Percentiles rank a stretch among this genome's conserved stretches.
Evolutionary conservation across 2,888 invertebrate species (phyloP).

Genomic region (Brenthis hecate): DNA sequence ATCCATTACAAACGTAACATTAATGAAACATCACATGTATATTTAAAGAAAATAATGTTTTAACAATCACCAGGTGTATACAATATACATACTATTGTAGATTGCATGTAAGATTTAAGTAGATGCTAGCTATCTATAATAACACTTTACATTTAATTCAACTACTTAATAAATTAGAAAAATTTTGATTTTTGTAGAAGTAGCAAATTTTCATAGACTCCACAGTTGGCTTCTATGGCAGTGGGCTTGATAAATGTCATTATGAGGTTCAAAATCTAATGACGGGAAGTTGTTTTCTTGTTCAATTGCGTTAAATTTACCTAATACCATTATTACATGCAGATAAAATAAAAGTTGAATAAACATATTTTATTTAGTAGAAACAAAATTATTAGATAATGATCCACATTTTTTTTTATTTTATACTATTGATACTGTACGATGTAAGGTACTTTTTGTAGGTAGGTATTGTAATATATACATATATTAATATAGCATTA

Average conservation of each 20-base stretch:
- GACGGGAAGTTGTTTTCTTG: background rate
- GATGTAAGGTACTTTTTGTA: too few species aligned
- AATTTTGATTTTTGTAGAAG: background rate
- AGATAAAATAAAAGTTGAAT: too few species aligned
- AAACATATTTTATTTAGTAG: too few species aligned
- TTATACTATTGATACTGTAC: too few species aligned
- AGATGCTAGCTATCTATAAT: constrained; percentile 12
- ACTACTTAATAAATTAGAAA: background rate
- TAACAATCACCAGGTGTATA: constrained; percentile 39
- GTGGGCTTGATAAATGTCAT: background rate
- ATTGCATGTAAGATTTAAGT: constrained; percentile 1
- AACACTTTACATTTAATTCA: constrained; percentile 11
- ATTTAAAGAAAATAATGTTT: constrained; percentile 45
- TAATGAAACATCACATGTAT: constrained; percentile 50
- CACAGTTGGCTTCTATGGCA: constrained; percentile 8
- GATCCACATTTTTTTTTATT: too few species aligned
- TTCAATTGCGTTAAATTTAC: too few species aligned
- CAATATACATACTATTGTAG: constrained; percentile 8
- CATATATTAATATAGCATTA: background rate
- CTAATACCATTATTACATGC: too few species aligned
- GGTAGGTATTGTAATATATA: too few species aligned
- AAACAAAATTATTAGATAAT: too few species aligned
- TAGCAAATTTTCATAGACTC: background rate
- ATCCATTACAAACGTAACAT: constrained; percentile 68
- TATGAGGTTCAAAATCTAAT: background rate